Base-by-base conservation (phyloP, 2,888 invertebrate genomes). In the Caenorhabditis auriculariae region DNA sequence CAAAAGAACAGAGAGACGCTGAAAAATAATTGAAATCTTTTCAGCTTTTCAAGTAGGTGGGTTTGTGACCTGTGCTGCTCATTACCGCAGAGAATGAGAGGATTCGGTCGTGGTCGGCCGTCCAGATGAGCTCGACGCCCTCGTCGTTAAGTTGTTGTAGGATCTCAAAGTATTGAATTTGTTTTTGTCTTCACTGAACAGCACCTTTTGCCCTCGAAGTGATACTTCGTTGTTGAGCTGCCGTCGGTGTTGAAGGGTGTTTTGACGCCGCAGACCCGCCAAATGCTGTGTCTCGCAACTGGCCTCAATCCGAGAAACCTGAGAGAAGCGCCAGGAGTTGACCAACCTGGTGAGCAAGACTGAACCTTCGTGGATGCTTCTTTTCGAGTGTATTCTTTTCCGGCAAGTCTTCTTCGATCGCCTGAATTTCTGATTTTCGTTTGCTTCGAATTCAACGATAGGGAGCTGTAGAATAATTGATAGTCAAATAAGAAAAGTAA, bases 141-240 rank as follows among this genome's bases (percentile, higher is more conserved):
- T 78, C 78, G 49, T 81, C 81, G 54, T 80, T 79, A 3, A 80
- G 66, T 23, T 71, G 62, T 48, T 75, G 66, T 5, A 81, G 56
- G 15, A 80, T 65, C 78, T 76, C 42, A 48, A 69, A 62, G 15
- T 12, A 35, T 6, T 29, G 12, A 26, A 5, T 41, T 24, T 27
- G 9, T 53, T 32, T 12, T 21, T 15, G 24, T 27, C 12, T 9
- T 52, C 3, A 23, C 6, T 15, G 15, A 44, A 44, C 4, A 12
- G 6, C 19, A 70, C 75, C 59, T 73, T 66, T 32, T 74, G 67
- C 35, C 70, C 60, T 12, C 60, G 49, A 41, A 63, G 58, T 5
- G 54, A 41, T 4, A 46, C 59, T 37, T 57, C 59, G 56, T 78
- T 69, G 39, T 69, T 69, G 28, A 80, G 60, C 43, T 76, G 68